Evolutionary conservation across 2,888 invertebrate genomes (phyloP).

Genomic region (Lepidochitona cinerea): DNA sequence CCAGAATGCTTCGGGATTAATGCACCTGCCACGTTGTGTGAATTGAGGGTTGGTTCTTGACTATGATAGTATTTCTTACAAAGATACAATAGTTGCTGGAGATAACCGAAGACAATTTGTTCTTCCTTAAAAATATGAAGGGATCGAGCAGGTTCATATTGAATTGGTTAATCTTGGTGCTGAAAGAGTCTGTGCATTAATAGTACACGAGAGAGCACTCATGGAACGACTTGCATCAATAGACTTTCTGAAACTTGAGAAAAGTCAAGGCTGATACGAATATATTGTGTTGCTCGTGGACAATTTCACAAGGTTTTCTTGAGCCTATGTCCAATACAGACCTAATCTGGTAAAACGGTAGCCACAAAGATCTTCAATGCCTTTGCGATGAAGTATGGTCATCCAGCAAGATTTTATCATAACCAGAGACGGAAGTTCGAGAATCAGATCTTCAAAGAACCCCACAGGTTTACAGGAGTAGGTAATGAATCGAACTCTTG

Average conservation of each 20-base stretch:
- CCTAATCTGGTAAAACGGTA: neutral
- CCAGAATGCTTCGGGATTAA: no score
- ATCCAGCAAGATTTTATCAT: neutral
- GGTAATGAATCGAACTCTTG: neutral
- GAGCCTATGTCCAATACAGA: neutral
- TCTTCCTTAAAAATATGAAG: no score
- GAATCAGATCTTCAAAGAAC: neutral
- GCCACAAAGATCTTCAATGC: neutral
- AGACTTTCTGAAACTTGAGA: neutral
- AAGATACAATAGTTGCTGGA: no score
- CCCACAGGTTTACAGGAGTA: neutral
- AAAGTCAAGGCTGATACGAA: neutral
- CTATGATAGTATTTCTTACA: no score
- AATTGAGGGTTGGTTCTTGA: no score
- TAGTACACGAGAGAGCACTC: no score
- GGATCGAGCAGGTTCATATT: no score
- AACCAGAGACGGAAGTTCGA: no score
- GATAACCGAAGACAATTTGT: no score
- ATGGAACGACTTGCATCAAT: neutral
- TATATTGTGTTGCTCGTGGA: neutral
- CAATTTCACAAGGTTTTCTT: neutral
- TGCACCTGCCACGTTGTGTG: no score
- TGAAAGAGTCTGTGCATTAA: no score
- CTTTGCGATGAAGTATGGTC: neutral
- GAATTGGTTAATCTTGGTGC: no score